These are phyloP conservation scores for Drosophila navojoa DNA, from an alignment of 1,140 invertebrate genomes.

Conservation along the genomic window DNA sequence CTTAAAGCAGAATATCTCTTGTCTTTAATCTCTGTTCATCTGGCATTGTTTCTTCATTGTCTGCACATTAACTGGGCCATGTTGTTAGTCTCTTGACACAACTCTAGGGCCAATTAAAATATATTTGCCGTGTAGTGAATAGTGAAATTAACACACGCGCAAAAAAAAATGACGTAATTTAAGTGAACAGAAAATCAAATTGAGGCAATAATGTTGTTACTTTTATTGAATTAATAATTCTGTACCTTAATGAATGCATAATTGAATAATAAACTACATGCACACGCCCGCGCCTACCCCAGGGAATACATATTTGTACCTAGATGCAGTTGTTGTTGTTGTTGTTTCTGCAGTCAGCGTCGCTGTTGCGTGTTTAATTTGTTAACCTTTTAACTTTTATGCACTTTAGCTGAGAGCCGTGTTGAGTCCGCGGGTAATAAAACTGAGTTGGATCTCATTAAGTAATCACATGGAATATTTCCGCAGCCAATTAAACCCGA, in stretches of 20 bases:
- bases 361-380: conserved; percentile 42
- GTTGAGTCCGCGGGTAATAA: conserved; percentile 48
- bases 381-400: conserved; percentile 78
- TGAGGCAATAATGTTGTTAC: conserved; percentile 60
- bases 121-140: background rate
- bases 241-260: conserved; percentile 77
- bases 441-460: conserved; percentile 77
- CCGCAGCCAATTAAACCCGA: conserved; percentile 79
- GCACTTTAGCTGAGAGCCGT: conserved; percentile 37
- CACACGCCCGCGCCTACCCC: conserved; percentile 3
- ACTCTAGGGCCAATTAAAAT: too few relatives aligned
- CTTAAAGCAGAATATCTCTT: background rate
- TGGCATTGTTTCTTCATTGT: background rate
- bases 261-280: conserved; percentile 79
- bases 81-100: background rate
- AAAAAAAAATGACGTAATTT: conserved; percentile 50
- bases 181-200: conserved; percentile 45
- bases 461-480: conserved; percentile 81
- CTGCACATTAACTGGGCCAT: background rate
- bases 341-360: conserved; percentile 19
- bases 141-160: background rate
- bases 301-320: conserved; percentile 12
- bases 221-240: conserved; percentile 80
- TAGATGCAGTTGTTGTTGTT: conserved; percentile 5
- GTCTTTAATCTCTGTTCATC: background rate